These are phyloP conservation scores for Australoheros facetus DNA, from an alignment of 2,797 vertebrate species.

Conservation along the genomic window DNA sequence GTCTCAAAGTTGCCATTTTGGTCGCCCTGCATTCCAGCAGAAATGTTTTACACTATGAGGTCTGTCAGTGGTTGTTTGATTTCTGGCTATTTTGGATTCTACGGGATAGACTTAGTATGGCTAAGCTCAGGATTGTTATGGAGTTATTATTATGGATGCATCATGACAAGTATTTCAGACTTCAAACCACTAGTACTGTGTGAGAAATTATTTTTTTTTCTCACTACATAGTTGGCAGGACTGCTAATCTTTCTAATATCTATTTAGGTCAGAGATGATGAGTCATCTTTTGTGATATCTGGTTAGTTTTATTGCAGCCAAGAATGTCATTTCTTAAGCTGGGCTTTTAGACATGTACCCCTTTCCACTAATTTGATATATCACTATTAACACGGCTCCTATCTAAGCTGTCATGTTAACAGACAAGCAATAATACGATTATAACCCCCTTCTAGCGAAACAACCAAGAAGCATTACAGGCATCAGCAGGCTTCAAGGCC, in stretches of 20 bases:
- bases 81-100: not conserved
- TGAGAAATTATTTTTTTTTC: not conserved
- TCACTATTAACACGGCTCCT: not conserved
- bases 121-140: not conserved
- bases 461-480: not conserved
- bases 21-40: not conserved
- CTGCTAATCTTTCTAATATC: not conserved
- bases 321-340: not conserved
- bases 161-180: not conserved
- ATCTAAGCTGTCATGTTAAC: not conserved
- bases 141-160: not conserved
- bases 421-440: not conserved
- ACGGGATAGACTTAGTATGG: not conserved
- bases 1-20: not conserved
- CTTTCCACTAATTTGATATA: not conserved
- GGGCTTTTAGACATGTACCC: not conserved
- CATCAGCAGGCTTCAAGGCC: not conserved
- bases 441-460: not conserved
- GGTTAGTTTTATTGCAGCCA: not conserved
- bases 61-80: not conserved
- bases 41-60: slow-evolving; percentile 1
- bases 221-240: not conserved
- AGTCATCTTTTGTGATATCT: slow-evolving; percentile 19
- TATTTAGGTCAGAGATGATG: not conserved
- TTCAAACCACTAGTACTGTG: not conserved